A percentile compares a stretch with the other conserved stretches of the same genome.
Conservation (phyloP, 2,888 invertebrate species). For the Carabus problematicus region DNA sequence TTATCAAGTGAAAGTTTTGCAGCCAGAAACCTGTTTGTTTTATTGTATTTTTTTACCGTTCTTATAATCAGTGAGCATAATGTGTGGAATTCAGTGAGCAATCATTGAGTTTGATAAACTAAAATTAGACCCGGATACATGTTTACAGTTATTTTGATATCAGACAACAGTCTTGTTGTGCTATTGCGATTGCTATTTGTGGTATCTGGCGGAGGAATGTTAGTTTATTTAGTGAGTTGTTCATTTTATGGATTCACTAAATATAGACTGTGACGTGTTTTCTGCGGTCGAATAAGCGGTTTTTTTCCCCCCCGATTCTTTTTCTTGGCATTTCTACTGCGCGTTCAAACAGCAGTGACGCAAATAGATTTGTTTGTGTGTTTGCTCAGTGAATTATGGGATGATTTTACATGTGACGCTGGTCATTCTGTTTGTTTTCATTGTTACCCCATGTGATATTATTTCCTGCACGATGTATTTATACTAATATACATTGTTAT, state of each 20-base stretch:
- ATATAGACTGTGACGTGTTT: neutral
- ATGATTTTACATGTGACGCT: neutral
- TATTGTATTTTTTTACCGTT: neutral
- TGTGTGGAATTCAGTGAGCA: too few relatives aligned
- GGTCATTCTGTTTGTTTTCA: neutral
- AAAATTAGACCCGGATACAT: neutral
- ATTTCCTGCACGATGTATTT: neutral
- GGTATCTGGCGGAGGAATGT: neutral
- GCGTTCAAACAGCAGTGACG: constrained; percentile 1
- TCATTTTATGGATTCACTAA: neutral
- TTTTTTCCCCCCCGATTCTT: neutral
- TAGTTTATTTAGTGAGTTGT: neutral
- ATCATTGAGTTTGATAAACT: too few relatives aligned
- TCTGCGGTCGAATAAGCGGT: neutral
- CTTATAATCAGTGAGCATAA: too few relatives aligned
- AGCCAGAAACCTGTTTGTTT: neutral
- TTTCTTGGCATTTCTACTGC: neutral
- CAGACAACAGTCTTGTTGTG: neutral
- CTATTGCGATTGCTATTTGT: neutral
- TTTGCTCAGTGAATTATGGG: neutral
- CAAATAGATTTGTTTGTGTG: neutral
- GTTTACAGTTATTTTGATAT: neutral
- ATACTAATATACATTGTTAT: too few relatives aligned
- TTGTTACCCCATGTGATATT: neutral
- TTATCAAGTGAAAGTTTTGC: neutral